phyloP scores from a whole-genome alignment of 2,113 vertebrate species.

The Aegithalos caudatus region DNA sequence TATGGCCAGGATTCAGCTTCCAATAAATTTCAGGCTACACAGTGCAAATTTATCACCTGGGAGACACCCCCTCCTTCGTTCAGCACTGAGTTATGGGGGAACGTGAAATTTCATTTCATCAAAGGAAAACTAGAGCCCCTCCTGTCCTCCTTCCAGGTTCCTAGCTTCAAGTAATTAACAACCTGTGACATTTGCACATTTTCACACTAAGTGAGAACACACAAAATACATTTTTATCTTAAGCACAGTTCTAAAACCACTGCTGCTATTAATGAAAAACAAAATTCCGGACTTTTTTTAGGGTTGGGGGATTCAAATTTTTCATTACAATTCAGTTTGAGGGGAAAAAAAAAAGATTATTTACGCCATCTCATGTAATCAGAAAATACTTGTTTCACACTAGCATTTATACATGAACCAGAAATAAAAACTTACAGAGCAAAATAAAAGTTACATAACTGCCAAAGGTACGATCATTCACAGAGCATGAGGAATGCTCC shows the following conservation, averaged over 20 bases:
- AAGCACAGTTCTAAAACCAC: background rate
- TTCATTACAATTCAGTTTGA: background rate
- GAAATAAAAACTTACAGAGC: background rate
- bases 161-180: conserved; percentile 5
- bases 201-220: conserved; percentile 5
- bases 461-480: background rate
- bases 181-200: background rate
- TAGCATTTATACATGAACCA: background rate
- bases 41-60: conserved; percentile 19
- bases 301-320: background rate
- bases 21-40: background rate
- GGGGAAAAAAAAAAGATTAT: background rate
- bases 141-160: background rate
- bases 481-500: background rate
- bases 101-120: background rate
- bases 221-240: background rate
- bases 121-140: background rate
- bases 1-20: background rate
- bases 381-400: background rate
- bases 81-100: background rate
- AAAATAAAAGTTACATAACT: background rate
- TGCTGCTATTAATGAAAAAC: background rate
- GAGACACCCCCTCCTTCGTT: background rate
- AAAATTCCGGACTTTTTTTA: background rate
- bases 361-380: background rate